Percentiles rank a stretch among this genome's conserved stretches.
phyloP scores from a whole-genome alignment of 2,113 vertebrate species.

The Herpailurus yagouaroundi region DNA sequence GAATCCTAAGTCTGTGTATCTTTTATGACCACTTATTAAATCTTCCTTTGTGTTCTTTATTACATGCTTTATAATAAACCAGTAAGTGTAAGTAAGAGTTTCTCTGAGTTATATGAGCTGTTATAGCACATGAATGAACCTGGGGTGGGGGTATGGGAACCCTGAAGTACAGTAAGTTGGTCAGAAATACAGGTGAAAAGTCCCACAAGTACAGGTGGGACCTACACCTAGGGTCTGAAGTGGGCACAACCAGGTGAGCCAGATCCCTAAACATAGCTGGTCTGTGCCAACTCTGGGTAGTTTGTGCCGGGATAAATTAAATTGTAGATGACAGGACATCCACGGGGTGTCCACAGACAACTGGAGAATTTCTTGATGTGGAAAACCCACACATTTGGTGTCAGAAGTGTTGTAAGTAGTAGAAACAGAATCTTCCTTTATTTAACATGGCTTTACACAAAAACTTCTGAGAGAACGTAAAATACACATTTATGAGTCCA shows the following conservation, averaged over 20 bases:
- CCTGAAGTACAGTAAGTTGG: background rate
- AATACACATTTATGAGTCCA: background rate
- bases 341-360: background rate
- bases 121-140: background rate
- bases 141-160: background rate
- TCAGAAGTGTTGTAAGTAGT: background rate
- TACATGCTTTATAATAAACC: background rate
- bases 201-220: background rate
- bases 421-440: background rate
- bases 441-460: background rate
- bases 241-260: background rate
- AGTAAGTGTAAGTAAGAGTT: background rate
- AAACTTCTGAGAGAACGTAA: background rate
- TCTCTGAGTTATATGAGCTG: background rate
- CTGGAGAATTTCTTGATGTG: background rate
- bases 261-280: background rate
- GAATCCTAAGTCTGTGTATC: background rate
- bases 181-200: background rate
- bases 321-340: background rate
- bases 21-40: background rate
- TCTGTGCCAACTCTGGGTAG: background rate
- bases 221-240: background rate
- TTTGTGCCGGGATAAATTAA: background rate
- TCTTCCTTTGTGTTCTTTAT: background rate
- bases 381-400: background rate